A percentile compares a stretch with the other conserved stretches of the same genome.
Conservation (phyloP, 1,140 invertebrate species). For the Idris sp. region DNA sequence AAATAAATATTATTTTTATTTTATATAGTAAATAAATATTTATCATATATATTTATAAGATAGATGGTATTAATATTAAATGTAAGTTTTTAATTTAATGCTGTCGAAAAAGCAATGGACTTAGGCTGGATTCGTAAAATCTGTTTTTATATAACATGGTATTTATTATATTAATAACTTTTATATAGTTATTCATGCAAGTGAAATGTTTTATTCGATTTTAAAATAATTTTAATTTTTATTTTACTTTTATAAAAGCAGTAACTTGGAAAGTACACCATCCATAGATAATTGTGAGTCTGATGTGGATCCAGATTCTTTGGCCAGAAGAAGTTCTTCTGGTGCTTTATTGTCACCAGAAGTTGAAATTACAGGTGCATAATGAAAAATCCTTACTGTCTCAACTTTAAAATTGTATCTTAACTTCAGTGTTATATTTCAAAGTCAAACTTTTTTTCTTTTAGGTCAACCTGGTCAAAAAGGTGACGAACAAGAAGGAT, state of each 20-base stretch:
- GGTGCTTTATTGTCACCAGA: conserved; percentile 89
- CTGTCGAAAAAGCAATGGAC: conserved; percentile 19
- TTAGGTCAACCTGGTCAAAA: conserved; percentile 73
- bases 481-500: conserved; percentile 90
- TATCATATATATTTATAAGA: no score
- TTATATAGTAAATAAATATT: no score
- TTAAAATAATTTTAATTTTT: conserved; percentile 1
- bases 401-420: no score
- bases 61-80: no score
- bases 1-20: no score
- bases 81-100: no score
- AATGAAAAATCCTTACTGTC: no score
- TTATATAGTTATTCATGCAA: no score
- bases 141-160: conserved; percentile 13
- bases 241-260: conserved; percentile 4
- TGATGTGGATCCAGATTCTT: conserved; percentile 79
- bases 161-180: no score
- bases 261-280: conserved; percentile 82
- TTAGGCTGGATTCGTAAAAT: conserved; percentile 12
- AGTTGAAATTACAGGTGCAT: conserved; percentile 78
- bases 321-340: conserved; percentile 86
- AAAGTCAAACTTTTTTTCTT: no score
- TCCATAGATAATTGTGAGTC: conserved; percentile 84
- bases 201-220: no score
- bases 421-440: not conserved